Evolutionary conservation across 2,888 invertebrate genomes (phyloP), one percentile per base, ranked within the genome.

Genomic region (Folsomia manolachei): DNA sequence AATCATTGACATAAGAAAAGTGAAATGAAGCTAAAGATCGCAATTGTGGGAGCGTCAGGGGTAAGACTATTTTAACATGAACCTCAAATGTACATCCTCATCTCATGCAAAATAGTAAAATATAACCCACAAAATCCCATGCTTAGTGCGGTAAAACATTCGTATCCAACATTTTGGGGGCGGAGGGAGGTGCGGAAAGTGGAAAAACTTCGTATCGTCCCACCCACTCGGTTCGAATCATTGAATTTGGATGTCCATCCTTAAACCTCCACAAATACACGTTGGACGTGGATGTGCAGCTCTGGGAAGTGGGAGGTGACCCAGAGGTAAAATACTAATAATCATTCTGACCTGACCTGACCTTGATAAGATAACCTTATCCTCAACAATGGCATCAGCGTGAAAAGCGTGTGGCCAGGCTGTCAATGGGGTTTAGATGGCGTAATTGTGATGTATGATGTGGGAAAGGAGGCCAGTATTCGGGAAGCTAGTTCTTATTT

Each of bases 231-330:
- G 69, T 81, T 11, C 62, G 79, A 64, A 81, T 81, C 60, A 74
- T 81, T 18, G 79, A 78, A 60, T 78, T 79, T 27, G 64, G 78
- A 0, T 27, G 78, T 19, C 71, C 73, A 9, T 77, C 71, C 61
- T 63, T 80, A 0, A 76, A 78, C 14, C 60, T 79, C 11, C 71
- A 76, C 27, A 78, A 80, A 60, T 77, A 77, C 51, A 75, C 39
- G 11, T 66, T 75, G 53, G 80, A 80, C 25, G 71, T 77, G 18
- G 80, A 80, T 27, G 66, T 72, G 14, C 79, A 80, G 69, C 67
- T 80, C 1, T 80, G 79, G 80, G 80, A 80, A 75, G 72, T 80
- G 23, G 80, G 80, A n/a, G 80, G 80, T 14, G 78, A 79, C 71
- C 80, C 80, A 25, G n/a, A n/a, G n/a, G n/a, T n/a, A n/a, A n/a